These are phyloP conservation scores for Apamea monoglypha DNA, from an alignment of 2,888 invertebrate genomes.

Conservation along the genomic window DNA sequence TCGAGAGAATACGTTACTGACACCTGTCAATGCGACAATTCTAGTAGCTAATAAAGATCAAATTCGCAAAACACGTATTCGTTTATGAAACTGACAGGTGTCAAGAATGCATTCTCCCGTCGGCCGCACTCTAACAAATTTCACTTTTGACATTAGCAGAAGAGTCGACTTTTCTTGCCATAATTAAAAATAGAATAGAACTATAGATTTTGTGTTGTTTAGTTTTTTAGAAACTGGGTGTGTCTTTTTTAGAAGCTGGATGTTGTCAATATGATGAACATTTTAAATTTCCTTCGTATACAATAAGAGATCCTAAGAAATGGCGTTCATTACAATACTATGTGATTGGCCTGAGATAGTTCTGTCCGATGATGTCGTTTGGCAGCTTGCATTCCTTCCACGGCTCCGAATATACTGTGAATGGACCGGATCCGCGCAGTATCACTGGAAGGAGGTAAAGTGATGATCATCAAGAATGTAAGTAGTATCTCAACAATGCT, in stretches of 20 bases:
- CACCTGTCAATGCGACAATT: not conserved
- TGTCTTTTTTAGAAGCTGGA: too few relatives aligned
- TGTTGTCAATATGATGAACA: not conserved
- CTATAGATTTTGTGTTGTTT: not conserved
- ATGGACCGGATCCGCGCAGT: constrained; percentile 83
- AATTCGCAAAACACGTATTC: not conserved
- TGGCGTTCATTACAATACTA: constrained; percentile 52
- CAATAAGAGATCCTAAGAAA: constrained; percentile 41
- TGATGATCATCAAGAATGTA: not conserved
- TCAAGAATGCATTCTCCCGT: not conserved
- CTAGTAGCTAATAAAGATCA: not conserved
- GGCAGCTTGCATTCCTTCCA: constrained; percentile 87
- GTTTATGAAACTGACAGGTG: not conserved
- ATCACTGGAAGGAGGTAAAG: constrained; percentile 74
- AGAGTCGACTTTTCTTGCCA: too few relatives aligned
- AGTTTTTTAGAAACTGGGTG: not conserved
- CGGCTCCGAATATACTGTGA: constrained; percentile 77
- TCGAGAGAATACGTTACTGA: too few relatives aligned
- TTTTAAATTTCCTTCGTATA: not conserved
- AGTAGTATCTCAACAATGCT: too few relatives aligned
- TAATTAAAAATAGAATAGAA: too few relatives aligned
- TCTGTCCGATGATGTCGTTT: constrained; percentile 84
- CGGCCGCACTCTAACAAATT: not conserved
- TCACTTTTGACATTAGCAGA: too few relatives aligned
- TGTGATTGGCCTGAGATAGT: constrained; percentile 78